Conservation (phyloP, 2,888 invertebrate genomes). For the Tetranychus piercei region DNA sequence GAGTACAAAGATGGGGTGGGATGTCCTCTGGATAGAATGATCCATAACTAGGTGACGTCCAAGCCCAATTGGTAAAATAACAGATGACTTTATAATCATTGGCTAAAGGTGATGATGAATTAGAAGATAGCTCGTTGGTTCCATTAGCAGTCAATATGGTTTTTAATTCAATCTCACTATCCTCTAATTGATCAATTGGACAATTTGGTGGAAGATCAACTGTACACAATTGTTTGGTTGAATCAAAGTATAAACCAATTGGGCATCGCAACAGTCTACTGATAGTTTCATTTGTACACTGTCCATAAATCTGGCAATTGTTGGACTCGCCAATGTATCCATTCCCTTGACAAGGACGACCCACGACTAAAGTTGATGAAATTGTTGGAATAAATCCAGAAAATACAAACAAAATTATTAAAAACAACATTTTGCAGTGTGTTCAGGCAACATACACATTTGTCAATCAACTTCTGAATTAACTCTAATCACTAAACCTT, state of each 20-base stretch:
- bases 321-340: neutral
- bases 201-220: neutral
- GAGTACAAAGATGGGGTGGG: slow-evolving; percentile 79
- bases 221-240: neutral
- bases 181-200: neutral
- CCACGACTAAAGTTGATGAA: neutral
- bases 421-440: neutral
- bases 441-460: too few relatives aligned
- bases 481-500: too few relatives aligned
- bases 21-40: slow-evolving; percentile 88
- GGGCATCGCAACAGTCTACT: neutral
- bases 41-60: slow-evolving; percentile 70
- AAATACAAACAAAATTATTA: neutral
- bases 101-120: neutral
- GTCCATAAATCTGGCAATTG: neutral
- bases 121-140: neutral
- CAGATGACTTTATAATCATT: slow-evolving; percentile 24
- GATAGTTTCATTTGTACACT: neutral
- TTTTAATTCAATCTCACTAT: neutral
- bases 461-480: too few relatives aligned
- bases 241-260: neutral
- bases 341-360: neutral
- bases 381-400: neutral
- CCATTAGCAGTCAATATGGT: neutral
- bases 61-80: slow-evolving; percentile 56